Evolutionary conservation across 2,797 vertebrate species (phyloP).

Genomic region (Tragopan temminckii): DNA sequence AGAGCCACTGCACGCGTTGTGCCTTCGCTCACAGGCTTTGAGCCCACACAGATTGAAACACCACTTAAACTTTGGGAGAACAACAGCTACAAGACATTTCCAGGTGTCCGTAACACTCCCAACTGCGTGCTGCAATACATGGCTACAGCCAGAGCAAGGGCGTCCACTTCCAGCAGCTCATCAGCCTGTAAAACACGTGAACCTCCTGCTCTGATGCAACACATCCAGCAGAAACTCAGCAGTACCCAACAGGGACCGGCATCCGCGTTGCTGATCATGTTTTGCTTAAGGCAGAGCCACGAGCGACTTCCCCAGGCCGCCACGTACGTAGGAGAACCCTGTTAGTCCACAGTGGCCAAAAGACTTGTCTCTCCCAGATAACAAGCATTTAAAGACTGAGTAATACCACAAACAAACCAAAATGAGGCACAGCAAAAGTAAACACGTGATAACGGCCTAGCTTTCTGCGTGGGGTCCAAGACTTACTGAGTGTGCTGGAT

Average conservation of each 20-base stretch:
- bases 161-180: neutral
- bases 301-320: neutral
- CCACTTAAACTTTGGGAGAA: neutral
- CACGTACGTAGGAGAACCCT: neutral
- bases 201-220: neutral
- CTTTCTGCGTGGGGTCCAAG: neutral
- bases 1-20: neutral
- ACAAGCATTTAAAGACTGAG: neutral
- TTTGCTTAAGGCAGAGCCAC: neutral
- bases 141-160: neutral
- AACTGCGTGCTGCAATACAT: neutral
- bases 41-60: fast-evolving
- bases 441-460: fast-evolving
- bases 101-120: neutral
- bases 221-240: neutral
- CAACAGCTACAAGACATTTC: neutral
- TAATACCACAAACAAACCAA: neutral
- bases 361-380: neutral
- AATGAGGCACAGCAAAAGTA: neutral
- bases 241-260: neutral
- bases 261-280: fast-evolving
- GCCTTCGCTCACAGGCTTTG: neutral
- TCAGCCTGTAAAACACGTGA: neutral
- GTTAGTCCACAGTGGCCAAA: fast-evolving
- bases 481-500: neutral